Base-by-base conservation (phyloP, 2,888 invertebrate species). In the Drosophila sordidula region DNA sequence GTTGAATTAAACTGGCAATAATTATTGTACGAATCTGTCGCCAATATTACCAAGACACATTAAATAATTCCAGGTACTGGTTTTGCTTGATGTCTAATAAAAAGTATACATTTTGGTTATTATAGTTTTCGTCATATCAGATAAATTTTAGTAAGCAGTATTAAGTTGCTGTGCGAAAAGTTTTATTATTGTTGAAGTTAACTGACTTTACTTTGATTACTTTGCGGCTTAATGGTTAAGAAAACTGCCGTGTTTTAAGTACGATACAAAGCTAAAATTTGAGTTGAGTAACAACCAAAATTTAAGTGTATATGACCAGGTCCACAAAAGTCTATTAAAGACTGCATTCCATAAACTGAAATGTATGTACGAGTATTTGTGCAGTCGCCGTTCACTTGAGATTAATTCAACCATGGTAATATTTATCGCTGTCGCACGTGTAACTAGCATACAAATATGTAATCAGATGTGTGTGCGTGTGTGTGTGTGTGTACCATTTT, bases 391-490 rank as follows among this genome's bases (percentile, higher is more conserved):
- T 51, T 67, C 58, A 49, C 39, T 67, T 44, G 51, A 12, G 51
- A 44, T 50, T 56, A 56, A 66, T 50, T 49, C 56, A 67, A 39
- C 14, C 50, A 51, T 41, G 36, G 46, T 57, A 18, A 50, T 51
- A 50, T 49, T 49, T 66, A 44, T 18, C 12, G 29, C 45, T 45
- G 16, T 44, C 14, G 14, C 42, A 66, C 42, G 41, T 52, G 22
- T 38, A 51, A 26, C 32, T 50, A 45, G 45, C 32, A 42, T 50
- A 57, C 38, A 36, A n/a, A 55, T 36, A 34, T 4, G 14, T n/a
- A 6, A 26, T 42, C 29, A 22, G 47, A 14, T 39, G 6, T 8
- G 16, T 38, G 1, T 57, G 25, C 47, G 16, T 34, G n/a, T 46
- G 38, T 58, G 8, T 39, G 41, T 38, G 38, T 66, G 46, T 45